These are phyloP conservation scores for Rhagologus leucostigma DNA, from an alignment of 2,113 vertebrate genomes.

Conservation along the genomic window DNA sequence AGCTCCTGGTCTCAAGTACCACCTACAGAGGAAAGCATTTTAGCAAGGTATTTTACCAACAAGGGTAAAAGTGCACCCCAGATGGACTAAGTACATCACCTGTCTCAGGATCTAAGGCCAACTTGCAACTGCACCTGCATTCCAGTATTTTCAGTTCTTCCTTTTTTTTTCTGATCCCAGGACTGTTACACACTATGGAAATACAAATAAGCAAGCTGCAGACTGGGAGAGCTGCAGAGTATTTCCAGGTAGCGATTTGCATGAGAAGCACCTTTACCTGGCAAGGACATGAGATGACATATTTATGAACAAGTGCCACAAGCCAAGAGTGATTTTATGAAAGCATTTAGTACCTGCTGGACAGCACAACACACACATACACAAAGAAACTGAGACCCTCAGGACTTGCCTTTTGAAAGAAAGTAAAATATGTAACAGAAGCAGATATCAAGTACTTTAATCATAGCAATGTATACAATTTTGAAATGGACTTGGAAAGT, in stretches of 20 bases:
- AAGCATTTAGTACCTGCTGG: neutral
- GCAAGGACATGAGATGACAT: neutral
- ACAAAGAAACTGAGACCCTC: neutral
- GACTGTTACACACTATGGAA: neutral
- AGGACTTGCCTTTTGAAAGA: neutral
- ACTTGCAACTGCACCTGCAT: neutral
- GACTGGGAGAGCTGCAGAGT: neutral
- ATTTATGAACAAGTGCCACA: neutral
- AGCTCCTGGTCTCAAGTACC: neutral
- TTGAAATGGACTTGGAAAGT: neutral
- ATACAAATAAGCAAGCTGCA: neutral
- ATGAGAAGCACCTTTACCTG: neutral
- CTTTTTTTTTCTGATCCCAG: neutral
- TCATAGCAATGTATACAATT: neutral
- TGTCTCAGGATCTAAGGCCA: neutral
- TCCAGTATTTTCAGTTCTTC: neutral
- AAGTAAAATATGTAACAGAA: neutral
- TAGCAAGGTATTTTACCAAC: neutral
- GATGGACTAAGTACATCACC: neutral
- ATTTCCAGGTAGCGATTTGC: neutral
- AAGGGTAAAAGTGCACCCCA: neutral
- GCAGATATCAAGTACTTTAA: neutral
- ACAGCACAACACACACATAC: neutral
- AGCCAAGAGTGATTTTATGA: neutral
- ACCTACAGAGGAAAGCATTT: neutral